Evolutionary conservation across 2,888 invertebrate genomes (phyloP), one percentile per base, ranked within the genome.

Genomic region (Perizoma flavofasciatum): DNA sequence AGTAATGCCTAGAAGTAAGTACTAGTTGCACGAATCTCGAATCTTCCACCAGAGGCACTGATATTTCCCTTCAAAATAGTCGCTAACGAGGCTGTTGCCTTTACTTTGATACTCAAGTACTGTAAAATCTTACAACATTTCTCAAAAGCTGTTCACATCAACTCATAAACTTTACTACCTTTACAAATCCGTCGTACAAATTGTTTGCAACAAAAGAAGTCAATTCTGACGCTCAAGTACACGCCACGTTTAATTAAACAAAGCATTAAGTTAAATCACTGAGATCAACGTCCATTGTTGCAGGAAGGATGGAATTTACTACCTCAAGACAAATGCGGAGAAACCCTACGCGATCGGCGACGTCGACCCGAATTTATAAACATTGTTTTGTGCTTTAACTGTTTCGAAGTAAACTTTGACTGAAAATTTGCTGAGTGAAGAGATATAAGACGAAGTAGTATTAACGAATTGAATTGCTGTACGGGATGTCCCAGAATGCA

Each of bases 301-400:
- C 88, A 93, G 93, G 79, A 90, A 93, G 75, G 92, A 93, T 71
- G 93, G 93, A 68, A 88, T 92, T 75, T 93, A 92, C 85, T 93
- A 93, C 82, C 87, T 93, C 69, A 85, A 78, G 80, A 93, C 93
- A 63, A 92, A 88, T 71, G 85, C 87, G n/a, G 85, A 88, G 72
- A 81, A 85, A 66, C 93, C 93, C 59, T 93, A 82, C 83, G 93
- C 93, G 54, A 74, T 89, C 59, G 88, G 89, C 65, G 86, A 86
- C 66, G 81, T 76, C 65, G 72, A 74, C 67, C 69, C 71, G 39
- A 69, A 78, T 66, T 78, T 74, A 73, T 76, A 65, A 77, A 72
- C 70, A 74, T 61, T 54, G 54, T 50, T 46, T 48, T 41, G 79
- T 40, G 58, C 22, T 49, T 11, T 7, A 81, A 71, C 77, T 79